Evolutionary conservation across 2,888 invertebrate genomes (phyloP).

Genomic region (Macrophya annulata): DNA sequence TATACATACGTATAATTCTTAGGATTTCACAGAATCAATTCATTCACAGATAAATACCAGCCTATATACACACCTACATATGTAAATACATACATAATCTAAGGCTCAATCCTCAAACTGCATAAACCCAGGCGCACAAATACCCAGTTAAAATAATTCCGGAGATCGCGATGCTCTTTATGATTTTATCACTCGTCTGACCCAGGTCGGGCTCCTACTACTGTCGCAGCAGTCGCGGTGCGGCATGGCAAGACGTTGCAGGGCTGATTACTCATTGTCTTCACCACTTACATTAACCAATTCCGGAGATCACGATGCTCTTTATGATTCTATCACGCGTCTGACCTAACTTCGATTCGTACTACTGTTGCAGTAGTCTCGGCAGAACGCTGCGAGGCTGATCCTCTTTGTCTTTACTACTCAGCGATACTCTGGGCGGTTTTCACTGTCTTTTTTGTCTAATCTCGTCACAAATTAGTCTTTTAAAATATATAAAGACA

Average conservation of each 20-base stretch:
- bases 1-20: no score
- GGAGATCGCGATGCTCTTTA: background rate
- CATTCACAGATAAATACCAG: no score
- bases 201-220: conserved; percentile 7
- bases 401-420: background rate
- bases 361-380: conserved; percentile 23
- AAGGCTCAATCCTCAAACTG: background rate
- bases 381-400: background rate
- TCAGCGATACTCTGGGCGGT: background rate
- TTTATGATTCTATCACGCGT: background rate
- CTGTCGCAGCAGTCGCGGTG: background rate
- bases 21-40: background rate
- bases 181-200: conserved; percentile 1
- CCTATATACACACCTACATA: background rate
- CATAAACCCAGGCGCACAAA: background rate
- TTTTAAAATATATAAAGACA: background rate
- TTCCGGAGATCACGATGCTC: background rate
- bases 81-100: background rate
- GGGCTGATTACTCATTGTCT: background rate
- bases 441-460: background rate
- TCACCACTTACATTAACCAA: background rate
- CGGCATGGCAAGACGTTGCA: background rate
- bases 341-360: conserved; percentile 15
- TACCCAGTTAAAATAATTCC: background rate
- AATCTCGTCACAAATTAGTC: background rate